Evolutionary conservation across 1,140 invertebrate genomes (phyloP).

Genomic region (Trichonephila clavipes): DNA sequence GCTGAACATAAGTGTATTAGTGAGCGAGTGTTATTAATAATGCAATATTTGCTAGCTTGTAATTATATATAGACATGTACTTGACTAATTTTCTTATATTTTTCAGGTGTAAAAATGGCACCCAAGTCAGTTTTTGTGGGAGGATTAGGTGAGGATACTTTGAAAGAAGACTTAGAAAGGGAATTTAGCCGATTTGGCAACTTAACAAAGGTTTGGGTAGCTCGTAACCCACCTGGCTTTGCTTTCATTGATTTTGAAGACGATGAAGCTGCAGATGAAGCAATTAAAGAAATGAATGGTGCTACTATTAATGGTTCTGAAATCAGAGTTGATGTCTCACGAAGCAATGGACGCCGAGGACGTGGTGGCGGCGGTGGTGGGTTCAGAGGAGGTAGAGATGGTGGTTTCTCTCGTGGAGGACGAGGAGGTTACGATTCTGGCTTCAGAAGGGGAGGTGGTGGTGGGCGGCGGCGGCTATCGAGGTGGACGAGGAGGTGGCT

Average conservation of each 20-base stretch:
- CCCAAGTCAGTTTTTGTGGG: conserved; percentile 78
- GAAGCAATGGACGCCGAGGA: conserved; percentile 74
- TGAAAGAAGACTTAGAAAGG: conserved; percentile 80
- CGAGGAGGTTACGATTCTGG: conserved; percentile 62
- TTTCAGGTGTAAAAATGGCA: conserved; percentile 57
- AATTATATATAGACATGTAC: too few relatives aligned
- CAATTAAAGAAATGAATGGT: conserved; percentile 83
- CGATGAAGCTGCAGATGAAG: conserved; percentile 84
- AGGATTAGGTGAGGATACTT: conserved; percentile 76
- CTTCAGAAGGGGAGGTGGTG: not conserved
- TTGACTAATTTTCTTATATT: conserved; percentile 16
- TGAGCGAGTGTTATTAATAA: too few relatives aligned
- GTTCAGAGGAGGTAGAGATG: conserved; percentile 47
- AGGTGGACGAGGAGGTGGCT: conserved; percentile 28
- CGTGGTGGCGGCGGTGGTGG: conserved; percentile 51
- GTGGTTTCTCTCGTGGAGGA: conserved; percentile 56
- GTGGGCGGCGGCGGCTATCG: not conserved
- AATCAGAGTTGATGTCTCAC: conserved; percentile 78
- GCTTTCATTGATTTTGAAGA: conserved; percentile 85
- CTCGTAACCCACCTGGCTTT: conserved; percentile 84
- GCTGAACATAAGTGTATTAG: too few relatives aligned
- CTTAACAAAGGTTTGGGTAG: conserved; percentile 85
- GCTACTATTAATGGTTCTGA: conserved; percentile 76
- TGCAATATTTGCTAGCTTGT: too few relatives aligned
- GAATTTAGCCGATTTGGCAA: conserved; percentile 84